Evolutionary conservation across 2,888 invertebrate genomes (phyloP).

Genomic region (Azorinus chamasolen): DNA sequence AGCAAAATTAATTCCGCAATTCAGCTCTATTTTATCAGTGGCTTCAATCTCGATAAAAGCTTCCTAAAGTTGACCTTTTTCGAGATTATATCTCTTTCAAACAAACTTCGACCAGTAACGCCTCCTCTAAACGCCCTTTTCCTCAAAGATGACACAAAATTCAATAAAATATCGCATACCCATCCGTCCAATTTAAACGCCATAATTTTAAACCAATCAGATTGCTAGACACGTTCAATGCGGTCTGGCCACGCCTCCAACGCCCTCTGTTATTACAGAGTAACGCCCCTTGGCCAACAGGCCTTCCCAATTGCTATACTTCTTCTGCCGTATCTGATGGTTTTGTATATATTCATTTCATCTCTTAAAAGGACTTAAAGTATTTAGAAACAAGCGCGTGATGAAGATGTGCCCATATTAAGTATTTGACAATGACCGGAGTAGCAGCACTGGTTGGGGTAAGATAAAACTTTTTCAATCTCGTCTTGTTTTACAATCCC

Average conservation of each 20-base stretch:
- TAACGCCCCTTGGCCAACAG: slow-evolving; percentile 31
- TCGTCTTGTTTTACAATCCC: too few species aligned
- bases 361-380: slow-evolving; percentile 35
- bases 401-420: slow-evolving; percentile 20
- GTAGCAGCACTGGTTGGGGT: slow-evolving; percentile 58
- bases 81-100: slow-evolving; percentile 50
- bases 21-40: slow-evolving; percentile 42
- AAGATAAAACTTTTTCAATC: slow-evolving; percentile 12
- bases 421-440: slow-evolving; percentile 59
- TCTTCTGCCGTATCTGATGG: slow-evolving; percentile 17
- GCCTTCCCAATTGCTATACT: too few species aligned
- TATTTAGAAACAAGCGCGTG: not conserved
- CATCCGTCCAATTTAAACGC: slow-evolving; percentile 28
- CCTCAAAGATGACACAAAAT: slow-evolving; percentile 45
- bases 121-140: slow-evolving; percentile 40
- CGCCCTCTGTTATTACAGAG: slow-evolving; percentile 60
- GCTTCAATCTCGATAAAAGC: slow-evolving; percentile 25
- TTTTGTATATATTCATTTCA: slow-evolving; percentile 41
- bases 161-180: slow-evolving; percentile 36
- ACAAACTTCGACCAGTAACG: slow-evolving; percentile 31
- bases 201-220: slow-evolving; percentile 61
- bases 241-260: slow-evolving; percentile 36
- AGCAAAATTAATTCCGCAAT: slow-evolving; percentile 43
- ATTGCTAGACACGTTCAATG: slow-evolving; percentile 44
- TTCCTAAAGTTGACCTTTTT: slow-evolving; percentile 10